Conservation (phyloP, 2,888 invertebrate species). For the Agrochola lychnidis region DNA sequence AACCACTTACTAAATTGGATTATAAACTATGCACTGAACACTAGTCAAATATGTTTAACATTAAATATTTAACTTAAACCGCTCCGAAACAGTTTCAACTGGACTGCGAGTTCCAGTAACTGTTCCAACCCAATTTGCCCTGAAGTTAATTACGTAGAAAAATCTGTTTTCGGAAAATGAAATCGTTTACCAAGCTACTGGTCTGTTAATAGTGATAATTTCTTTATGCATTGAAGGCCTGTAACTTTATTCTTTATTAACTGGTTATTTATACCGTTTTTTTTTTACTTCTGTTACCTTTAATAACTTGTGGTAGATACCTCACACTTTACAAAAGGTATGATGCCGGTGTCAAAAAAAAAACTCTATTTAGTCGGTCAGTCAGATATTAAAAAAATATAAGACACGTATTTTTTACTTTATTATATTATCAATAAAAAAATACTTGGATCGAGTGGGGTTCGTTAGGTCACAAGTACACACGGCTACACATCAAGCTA, state of each 20-base stretch:
- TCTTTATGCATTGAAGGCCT: background rate
- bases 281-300: background rate
- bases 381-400: too few relatives aligned
- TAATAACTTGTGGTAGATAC: background rate
- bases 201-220: background rate
- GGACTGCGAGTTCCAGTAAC: conserved; percentile 16
- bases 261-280: background rate
- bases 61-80: conserved; percentile 50
- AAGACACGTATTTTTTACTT: too few relatives aligned
- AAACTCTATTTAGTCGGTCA: too few relatives aligned
- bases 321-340: too few relatives aligned
- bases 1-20: conserved; percentile 55
- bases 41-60: conserved; percentile 32
- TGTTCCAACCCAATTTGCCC: conserved; percentile 35
- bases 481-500: too few relatives aligned
- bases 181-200: background rate
- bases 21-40: conserved; percentile 37
- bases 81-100: conserved; percentile 19
- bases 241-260: background rate
- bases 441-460: too few relatives aligned
- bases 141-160: conserved; percentile 48
- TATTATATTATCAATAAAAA: too few relatives aligned
- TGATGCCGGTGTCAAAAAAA: too few relatives aligned
- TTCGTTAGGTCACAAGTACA: too few relatives aligned
- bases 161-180: conserved; percentile 27